Conservation (phyloP, 1,140 invertebrate genomes). For the Lethocerus indicus region DNA sequence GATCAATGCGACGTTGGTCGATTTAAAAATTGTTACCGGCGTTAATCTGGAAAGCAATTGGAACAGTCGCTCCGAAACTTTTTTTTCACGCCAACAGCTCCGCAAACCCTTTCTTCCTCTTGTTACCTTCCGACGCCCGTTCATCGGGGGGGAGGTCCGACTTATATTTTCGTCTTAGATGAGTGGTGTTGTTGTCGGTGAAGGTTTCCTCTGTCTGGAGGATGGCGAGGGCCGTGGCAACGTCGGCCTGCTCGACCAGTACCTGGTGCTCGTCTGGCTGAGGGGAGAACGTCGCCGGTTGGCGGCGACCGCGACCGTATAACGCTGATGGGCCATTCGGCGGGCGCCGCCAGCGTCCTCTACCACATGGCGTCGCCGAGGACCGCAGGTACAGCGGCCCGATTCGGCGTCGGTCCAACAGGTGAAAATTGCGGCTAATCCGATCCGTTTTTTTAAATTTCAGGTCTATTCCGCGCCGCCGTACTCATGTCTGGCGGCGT, state of each 20-base stretch:
- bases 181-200: constrained; percentile 1
- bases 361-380: constrained; percentile 40
- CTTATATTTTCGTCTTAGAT: too few species aligned
- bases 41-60: too few species aligned
- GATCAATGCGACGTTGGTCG: too few species aligned
- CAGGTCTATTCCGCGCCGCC: constrained; percentile 44
- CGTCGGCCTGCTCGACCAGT: constrained; percentile 51
- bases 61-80: too few species aligned
- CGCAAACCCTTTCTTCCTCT: too few species aligned
- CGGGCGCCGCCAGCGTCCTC: constrained; percentile 39
- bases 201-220: constrained; percentile 48
- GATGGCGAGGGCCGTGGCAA: constrained; percentile 41
- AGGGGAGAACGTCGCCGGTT: constrained; percentile 48
- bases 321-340: constrained; percentile 50
- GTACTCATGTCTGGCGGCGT: constrained; percentile 57
- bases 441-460: constrained; percentile 6
- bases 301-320: constrained; percentile 49
- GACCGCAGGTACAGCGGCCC: constrained; percentile 32
- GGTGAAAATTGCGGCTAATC: too few species aligned
- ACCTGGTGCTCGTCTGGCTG: constrained; percentile 51
- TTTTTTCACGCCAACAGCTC: too few species aligned
- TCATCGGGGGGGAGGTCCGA: too few species aligned
- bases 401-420: neutral
- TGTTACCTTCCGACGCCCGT: too few species aligned
- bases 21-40: too few species aligned